These are phyloP conservation scores for Aselliscus stoliczkanus DNA, from an alignment of 2,797 vertebrate genomes.

Conservation along the genomic window DNA sequence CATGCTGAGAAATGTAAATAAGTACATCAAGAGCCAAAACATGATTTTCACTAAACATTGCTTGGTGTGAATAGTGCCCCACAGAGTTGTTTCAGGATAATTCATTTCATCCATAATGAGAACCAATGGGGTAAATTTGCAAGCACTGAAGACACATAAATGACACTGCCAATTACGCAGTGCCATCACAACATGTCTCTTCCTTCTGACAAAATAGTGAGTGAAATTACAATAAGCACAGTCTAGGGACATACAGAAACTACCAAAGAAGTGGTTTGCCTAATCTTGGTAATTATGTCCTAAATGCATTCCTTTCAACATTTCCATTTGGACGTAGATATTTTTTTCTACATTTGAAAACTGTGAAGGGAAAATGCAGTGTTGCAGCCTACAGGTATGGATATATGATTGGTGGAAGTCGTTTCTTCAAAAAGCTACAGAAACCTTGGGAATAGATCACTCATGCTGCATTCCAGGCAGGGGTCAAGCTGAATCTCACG, in stretches of 20 bases:
- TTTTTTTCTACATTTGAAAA: background rate
- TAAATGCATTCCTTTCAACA: slow-evolving; percentile 12
- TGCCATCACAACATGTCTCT: background rate
- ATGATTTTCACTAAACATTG: slow-evolving; percentile 26
- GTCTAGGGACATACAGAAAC: background rate
- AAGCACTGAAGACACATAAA: slow-evolving; percentile 42
- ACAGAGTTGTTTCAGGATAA: slow-evolving; percentile 26
- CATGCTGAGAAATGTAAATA: slow-evolving; percentile 43
- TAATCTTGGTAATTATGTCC: slow-evolving; percentile 3
- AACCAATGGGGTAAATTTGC: background rate
- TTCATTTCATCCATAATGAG: slow-evolving; percentile 26
- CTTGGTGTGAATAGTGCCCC: background rate
- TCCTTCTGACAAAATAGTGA: slow-evolving; percentile 12
- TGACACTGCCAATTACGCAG: background rate
- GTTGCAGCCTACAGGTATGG: background rate
- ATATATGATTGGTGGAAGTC: background rate
- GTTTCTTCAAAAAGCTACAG: background rate
- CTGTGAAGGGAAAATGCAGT: background rate
- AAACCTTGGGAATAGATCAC: background rate
- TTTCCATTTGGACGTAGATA: background rate
- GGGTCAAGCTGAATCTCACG: background rate
- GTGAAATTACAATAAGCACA: slow-evolving; percentile 16
- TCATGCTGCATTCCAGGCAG: background rate
- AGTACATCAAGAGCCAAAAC: background rate
- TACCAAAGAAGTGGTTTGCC: background rate